phyloP scores from a whole-genome alignment of 2,797 vertebrate genomes.

The Hydrolagus colliei region DNA sequence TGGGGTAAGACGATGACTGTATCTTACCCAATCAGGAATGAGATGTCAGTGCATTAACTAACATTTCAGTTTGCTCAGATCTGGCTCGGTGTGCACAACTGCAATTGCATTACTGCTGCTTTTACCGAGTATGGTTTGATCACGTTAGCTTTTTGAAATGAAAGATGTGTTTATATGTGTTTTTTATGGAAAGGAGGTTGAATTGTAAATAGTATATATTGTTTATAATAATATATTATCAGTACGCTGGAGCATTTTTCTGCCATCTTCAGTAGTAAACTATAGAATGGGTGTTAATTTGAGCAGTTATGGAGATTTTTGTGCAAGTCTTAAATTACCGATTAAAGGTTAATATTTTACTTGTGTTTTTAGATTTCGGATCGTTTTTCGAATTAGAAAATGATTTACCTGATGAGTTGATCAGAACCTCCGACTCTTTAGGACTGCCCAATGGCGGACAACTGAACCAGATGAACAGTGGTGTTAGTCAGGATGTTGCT shows the following conservation, averaged over 20 bases:
- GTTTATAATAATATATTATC: no score
- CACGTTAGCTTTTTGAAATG: no score
- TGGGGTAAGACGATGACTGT: no score
- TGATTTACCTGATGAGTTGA: conserved; percentile 94
- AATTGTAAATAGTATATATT: no score
- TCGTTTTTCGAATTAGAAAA: conserved; percentile 90
- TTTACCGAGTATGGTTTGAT: no score
- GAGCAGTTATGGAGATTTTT: no score
- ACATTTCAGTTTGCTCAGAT: background rate
- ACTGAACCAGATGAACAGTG: conserved; percentile 67
- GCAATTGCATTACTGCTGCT: no score
- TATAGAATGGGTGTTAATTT: no score
- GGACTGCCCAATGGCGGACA: conserved; percentile 74
- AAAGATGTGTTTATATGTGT: no score
- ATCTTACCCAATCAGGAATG: background rate
- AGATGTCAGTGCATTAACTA: background rate
- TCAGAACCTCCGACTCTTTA: conserved; percentile 41
- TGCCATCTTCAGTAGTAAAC: no score
- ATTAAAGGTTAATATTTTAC: conserved; percentile 14
- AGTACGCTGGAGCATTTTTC: no score
- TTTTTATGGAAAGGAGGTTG: no score
- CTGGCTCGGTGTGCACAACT: background rate
- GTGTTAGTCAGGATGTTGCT: conserved; percentile 78
- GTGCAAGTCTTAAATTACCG: background rate
- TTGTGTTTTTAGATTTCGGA: conserved; percentile 70